Base-by-base conservation (phyloP, 2,888 invertebrate genomes). In the Ypsolopha sequella region DNA sequence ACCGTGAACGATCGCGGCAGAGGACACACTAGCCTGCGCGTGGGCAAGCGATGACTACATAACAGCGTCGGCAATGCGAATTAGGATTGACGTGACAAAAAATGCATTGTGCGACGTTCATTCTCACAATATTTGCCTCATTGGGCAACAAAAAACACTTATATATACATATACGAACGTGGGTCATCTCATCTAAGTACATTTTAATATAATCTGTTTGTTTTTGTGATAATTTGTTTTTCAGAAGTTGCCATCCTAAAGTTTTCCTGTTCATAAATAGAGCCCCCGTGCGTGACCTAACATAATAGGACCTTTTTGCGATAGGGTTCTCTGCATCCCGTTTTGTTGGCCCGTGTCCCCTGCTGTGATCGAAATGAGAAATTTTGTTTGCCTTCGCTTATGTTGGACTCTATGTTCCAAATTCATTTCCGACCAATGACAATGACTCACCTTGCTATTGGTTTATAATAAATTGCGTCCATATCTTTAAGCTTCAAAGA, bases 1-100 rank as follows among this genome's bases (percentile, higher is more conserved):
- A 76, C 85, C 81, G 80, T 85, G 86, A 84, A 81, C 82, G 81
- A 73, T 73, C 80, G 78, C 62, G 54, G 51, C 54, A 52, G 68
- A 68, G 62, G 64, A 39, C 73, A 70, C 64, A 61, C 66, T 59
- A 61, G 35, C 41, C 49, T 13, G 63, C 65, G 71, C 72, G 73
- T 73, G 72, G 68, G 70, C 73, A 65, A 69, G 64, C 62, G 63
- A 65, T 62, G 64, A 62, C 63, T 65, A 64, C 63, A 60, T 62
- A 63, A 59, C 64, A 61, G 56, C 58, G 59, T 60, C 60, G 62
- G 61, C 62, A 57, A 58, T 65, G 60, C 60, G 60, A 66, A 66
- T 68, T 69, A 66, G 60, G 63, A 64, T 61, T 60, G 60, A 61
- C 58, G 50, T 52, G 51, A 65, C 56, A 66, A 70, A 70, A 73